These are phyloP conservation scores for Drosophila kanekoi DNA, from an alignment of 2,888 invertebrate species.

Conservation along the genomic window DNA sequence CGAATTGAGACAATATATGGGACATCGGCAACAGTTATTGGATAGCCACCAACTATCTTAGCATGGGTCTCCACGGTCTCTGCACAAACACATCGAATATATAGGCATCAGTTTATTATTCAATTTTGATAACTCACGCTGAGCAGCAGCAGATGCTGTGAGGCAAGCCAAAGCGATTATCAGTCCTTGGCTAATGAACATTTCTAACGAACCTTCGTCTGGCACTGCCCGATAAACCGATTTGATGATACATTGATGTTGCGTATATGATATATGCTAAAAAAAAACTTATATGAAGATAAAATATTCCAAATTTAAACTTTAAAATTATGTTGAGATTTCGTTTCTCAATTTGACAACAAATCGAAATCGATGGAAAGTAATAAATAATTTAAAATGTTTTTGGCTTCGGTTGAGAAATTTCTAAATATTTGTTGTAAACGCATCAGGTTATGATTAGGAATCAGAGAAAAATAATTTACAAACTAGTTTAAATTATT, in stretches of 20 bases:
- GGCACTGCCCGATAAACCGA: neutral
- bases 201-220: slow-evolving; percentile 5
- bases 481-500: too few species aligned
- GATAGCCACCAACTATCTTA: slow-evolving; percentile 55
- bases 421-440: too few species aligned
- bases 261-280: neutral
- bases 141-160: neutral
- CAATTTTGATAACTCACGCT: neutral
- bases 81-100: neutral
- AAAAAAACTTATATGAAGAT: neutral
- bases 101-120: neutral
- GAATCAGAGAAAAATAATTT: too few species aligned
- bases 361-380: neutral
- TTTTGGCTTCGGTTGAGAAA: neutral
- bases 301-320: neutral
- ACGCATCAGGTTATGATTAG: too few species aligned
- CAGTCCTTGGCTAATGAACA: slow-evolving; percentile 18
- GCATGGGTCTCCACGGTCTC: slow-evolving; percentile 29
- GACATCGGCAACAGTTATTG: slow-evolving; percentile 25
- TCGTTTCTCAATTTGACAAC: slow-evolving; percentile 29
- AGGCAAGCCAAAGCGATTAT: neutral
- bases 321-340: neutral
- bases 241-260: slow-evolving; percentile 21
- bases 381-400: neutral
- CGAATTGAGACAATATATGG: slow-evolving; percentile 63